These are phyloP conservation scores for Scortum barcoo DNA, from an alignment of 2,113 vertebrate genomes.

Conservation along the genomic window DNA sequence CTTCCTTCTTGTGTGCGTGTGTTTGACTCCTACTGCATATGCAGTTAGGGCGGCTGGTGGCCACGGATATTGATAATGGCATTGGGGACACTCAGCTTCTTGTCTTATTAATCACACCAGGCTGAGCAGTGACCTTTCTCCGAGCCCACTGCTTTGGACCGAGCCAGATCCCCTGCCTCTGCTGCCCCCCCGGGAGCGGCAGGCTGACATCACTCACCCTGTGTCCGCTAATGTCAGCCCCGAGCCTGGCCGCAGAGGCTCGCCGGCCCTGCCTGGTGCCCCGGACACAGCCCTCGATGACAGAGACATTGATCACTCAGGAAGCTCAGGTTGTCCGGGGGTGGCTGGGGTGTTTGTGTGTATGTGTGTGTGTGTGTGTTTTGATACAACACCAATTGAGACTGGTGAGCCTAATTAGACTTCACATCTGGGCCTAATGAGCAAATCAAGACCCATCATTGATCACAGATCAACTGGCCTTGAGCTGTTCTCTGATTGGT, in stretches of 20 bases:
- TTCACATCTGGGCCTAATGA: conserved; percentile 79
- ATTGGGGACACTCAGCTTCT: conserved; percentile 83
- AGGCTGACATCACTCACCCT: conserved; percentile 85
- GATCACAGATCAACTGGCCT: conserved; percentile 76
- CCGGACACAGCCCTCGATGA: conserved; percentile 77
- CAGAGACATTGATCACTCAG: conserved; percentile 88
- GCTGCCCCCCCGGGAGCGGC: conserved; percentile 66
- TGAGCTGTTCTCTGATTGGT: conserved; percentile 66
- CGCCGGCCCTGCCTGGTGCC: conserved; percentile 60
- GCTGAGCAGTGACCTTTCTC: conserved; percentile 87
- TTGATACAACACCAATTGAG: conserved; percentile 68
- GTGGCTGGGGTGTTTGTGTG: conserved; percentile 6
- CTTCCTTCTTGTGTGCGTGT: not conserved
- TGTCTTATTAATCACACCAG: conserved; percentile 92
- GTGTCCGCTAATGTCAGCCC: conserved; percentile 87
- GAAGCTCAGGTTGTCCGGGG: conserved; percentile 74
- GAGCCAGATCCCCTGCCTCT: conserved; percentile 72
- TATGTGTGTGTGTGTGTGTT: conserved; percentile 49
- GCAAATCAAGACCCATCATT: conserved; percentile 76
- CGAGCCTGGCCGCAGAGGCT: conserved; percentile 78
- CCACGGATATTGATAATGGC: conserved; percentile 84
- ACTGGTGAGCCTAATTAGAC: conserved; percentile 75
- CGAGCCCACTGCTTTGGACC: conserved; percentile 77
- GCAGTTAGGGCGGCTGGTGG: conserved; percentile 67
- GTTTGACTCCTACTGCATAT: conserved; percentile 66